A percentile compares a stretch with the other conserved stretches of the same genome.
These are phyloP conservation scores for Colostygia pectinataria DNA, from an alignment of 2,888 invertebrate genomes.

Conservation along the genomic window DNA sequence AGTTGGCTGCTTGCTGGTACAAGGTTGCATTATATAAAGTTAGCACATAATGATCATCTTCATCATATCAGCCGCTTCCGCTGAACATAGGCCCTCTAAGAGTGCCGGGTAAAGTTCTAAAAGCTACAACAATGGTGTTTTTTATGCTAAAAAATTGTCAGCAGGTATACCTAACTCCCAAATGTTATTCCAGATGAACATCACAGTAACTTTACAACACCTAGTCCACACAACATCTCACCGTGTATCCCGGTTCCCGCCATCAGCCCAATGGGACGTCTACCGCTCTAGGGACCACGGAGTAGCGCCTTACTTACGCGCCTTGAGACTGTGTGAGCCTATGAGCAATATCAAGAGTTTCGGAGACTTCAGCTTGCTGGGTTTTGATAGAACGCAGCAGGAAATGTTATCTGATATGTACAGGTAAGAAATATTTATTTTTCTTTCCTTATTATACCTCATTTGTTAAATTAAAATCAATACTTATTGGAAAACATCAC, in stretches of 20 bases:
- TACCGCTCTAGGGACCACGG: constrained; percentile 90
- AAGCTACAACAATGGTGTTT: no score
- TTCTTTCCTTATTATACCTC: not conserved
- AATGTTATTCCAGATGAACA: constrained; percentile 75
- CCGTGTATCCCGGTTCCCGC: constrained; percentile 82
- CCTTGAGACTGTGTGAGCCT: constrained; percentile 85
- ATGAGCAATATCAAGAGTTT: constrained; percentile 79
- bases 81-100: no score
- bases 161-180: no score
- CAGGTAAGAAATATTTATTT: constrained; percentile 81
- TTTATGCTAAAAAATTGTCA: no score
- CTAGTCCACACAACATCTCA: constrained; percentile 86
- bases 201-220: constrained; percentile 83
- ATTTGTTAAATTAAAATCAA: no score
- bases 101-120: no score
- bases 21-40: no score
- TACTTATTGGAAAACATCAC: no score
- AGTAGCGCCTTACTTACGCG: constrained; percentile 87
- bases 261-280: constrained; percentile 74
- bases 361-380: constrained; percentile 82
- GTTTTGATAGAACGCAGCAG: constrained; percentile 82
- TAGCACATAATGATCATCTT: no score
- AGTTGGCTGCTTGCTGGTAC: no score
- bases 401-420: constrained; percentile 87
- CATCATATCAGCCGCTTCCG: no score